These are phyloP conservation scores for Synergus laeviventris DNA, from an alignment of 2,888 invertebrate genomes.

Conservation along the genomic window DNA sequence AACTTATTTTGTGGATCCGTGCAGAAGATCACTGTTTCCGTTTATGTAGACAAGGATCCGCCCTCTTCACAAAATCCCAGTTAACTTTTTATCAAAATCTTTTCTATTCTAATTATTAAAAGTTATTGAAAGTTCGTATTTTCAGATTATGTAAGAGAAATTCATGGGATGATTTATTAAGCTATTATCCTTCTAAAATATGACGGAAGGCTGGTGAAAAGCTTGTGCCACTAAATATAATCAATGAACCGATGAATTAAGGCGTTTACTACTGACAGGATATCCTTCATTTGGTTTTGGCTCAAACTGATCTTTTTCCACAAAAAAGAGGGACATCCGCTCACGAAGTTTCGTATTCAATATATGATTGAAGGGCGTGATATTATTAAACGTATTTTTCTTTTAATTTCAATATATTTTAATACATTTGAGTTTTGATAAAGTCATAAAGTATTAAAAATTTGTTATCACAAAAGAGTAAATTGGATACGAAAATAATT, in stretches of 20 bases:
- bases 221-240: neutral
- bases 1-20: constrained; percentile 18
- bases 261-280: constrained; percentile 56
- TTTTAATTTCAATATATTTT: constrained; percentile 55
- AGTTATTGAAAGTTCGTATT: neutral
- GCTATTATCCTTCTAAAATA: neutral
- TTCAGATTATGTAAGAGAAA: neutral
- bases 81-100: neutral
- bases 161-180: neutral
- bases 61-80: neutral
- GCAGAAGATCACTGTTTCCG: constrained; percentile 19
- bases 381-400: neutral
- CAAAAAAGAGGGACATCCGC: constrained; percentile 52
- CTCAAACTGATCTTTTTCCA: constrained; percentile 28
- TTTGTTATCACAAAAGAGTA: neutral
- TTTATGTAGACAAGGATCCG: constrained; percentile 19
- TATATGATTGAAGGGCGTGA: neutral
- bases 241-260: constrained; percentile 33
- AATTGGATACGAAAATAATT: neutral
- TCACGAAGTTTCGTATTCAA: constrained; percentile 43
- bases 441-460: no score
- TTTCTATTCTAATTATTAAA: neutral
- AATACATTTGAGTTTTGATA: constrained; percentile 25
- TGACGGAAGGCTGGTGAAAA: neutral
- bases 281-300: constrained; percentile 55